A percentile compares a stretch with the other conserved stretches of the same genome.
These are phyloP conservation scores for Thunnus maccoyii DNA, from an alignment of 2,113 vertebrate species.

Conservation along the genomic window DNA sequence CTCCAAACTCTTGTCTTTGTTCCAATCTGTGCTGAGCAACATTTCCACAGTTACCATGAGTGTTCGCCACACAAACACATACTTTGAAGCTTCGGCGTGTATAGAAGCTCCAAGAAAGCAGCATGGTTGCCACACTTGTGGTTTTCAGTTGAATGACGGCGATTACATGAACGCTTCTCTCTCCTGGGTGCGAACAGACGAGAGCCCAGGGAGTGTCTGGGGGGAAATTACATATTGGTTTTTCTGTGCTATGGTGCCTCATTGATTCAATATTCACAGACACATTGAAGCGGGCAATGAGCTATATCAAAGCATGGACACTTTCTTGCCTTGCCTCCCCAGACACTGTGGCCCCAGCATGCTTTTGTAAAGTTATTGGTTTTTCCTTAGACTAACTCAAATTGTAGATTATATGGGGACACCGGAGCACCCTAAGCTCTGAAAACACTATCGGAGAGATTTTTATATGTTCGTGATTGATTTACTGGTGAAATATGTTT, in stretches of 20 bases:
- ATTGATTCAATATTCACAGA: conserved; percentile 78
- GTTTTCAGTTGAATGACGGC: conserved; percentile 53
- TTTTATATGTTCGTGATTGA: background rate
- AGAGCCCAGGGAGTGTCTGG: conserved; percentile 50
- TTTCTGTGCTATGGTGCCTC: conserved; percentile 64
- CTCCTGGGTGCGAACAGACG: conserved; percentile 60
- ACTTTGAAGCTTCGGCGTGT: conserved; percentile 19
- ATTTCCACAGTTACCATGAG: conserved; percentile 16
- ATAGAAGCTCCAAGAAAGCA: conserved; percentile 32
- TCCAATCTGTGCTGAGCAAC: conserved; percentile 9
- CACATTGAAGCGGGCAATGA: conserved; percentile 53
- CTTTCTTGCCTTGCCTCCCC: conserved; percentile 33
- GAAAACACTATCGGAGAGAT: too few species aligned
- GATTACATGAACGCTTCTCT: conserved; percentile 34
- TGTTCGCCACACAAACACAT: conserved; percentile 24
- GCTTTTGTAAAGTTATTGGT: conserved; percentile 38
- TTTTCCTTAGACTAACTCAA: conserved; percentile 31
- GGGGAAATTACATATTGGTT: conserved; percentile 74
- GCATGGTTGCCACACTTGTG: conserved; percentile 41
- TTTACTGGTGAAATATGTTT: background rate
- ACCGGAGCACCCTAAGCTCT: background rate
- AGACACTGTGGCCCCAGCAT: conserved; percentile 37
- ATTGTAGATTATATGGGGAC: background rate
- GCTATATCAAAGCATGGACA: conserved; percentile 67
- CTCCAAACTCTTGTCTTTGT: background rate